Evolutionary conservation across 2,113 vertebrate genomes (phyloP).

Genomic region (Pantherophis guttatus): DNA sequence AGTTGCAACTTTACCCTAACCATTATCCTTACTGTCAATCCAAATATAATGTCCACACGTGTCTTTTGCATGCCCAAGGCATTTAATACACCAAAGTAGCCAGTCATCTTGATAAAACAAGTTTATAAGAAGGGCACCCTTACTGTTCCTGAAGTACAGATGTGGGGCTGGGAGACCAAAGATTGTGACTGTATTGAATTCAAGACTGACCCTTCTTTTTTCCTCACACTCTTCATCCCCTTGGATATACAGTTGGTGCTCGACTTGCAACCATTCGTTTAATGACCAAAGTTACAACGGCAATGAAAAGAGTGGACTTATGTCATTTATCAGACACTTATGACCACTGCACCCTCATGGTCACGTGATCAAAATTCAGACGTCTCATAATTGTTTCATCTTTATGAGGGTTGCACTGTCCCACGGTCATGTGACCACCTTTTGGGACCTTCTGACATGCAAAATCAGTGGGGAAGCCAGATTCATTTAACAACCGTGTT

Average conservation of each 20-base stretch:
- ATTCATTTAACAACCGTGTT: neutral
- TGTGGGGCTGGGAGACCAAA: neutral
- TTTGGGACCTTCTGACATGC: neutral
- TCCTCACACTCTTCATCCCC: neutral
- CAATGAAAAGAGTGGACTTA: neutral
- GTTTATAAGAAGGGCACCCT: neutral
- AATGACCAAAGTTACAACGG: neutral
- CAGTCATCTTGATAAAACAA: neutral
- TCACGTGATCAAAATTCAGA: neutral
- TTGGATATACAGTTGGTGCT: neutral
- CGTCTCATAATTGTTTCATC: neutral
- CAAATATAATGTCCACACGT: neutral
- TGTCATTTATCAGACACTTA: neutral
- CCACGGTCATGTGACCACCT: neutral
- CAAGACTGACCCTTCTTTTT: neutral
- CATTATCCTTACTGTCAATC: neutral
- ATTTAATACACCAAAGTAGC: neutral
- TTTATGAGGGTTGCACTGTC: neutral
- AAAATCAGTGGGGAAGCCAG: too few species aligned
- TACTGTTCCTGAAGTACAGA: neutral
- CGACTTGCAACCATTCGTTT: neutral
- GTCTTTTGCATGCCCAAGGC: neutral
- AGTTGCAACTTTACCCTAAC: neutral
- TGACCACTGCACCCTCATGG: neutral
- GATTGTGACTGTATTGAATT: neutral